Evolutionary conservation across 1,140 invertebrate species (phyloP).

Genomic region (Heliconius eleuchia): DNA sequence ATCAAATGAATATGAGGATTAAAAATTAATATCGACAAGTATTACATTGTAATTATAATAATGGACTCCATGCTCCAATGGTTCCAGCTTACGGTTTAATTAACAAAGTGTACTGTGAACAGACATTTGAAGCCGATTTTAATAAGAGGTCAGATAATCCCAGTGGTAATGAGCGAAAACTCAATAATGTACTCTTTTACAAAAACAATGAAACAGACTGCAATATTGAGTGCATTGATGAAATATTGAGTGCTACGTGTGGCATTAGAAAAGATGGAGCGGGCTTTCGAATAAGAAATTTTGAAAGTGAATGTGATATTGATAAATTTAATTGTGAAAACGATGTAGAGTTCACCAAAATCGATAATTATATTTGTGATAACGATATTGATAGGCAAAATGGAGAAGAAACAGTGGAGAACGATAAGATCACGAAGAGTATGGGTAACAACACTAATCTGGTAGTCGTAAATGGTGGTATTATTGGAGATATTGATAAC

Average conservation of each 20-base stretch:
- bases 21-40: background rate
- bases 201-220: constrained; percentile 8
- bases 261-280: constrained; percentile 52
- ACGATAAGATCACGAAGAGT: background rate
- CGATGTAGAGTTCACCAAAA: constrained; percentile 42
- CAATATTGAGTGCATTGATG: constrained; percentile 23
- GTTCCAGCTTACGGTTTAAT: constrained; percentile 62
- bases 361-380: constrained; percentile 58
- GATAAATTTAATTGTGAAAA: constrained; percentile 52
- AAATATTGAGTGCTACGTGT: constrained; percentile 43
- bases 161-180: constrained; percentile 16
- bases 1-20: background rate
- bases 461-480: constrained; percentile 51
- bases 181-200: constrained; percentile 9
- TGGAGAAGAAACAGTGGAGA: constrained; percentile 18
- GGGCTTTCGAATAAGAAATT: constrained; percentile 56
- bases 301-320: constrained; percentile 54
- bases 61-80: background rate
- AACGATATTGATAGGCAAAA: constrained; percentile 6
- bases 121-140: constrained; percentile 33
- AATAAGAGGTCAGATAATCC: constrained; percentile 5
- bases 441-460: constrained; percentile 43
- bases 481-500: constrained; percentile 47
- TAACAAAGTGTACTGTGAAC: constrained; percentile 56
- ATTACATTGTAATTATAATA: constrained; percentile 18